A percentile compares a stretch with the other conserved stretches of the same genome.
Evolutionary conservation across 2,113 vertebrate species (phyloP).

Genomic region (Gopherus evgoodei): DNA sequence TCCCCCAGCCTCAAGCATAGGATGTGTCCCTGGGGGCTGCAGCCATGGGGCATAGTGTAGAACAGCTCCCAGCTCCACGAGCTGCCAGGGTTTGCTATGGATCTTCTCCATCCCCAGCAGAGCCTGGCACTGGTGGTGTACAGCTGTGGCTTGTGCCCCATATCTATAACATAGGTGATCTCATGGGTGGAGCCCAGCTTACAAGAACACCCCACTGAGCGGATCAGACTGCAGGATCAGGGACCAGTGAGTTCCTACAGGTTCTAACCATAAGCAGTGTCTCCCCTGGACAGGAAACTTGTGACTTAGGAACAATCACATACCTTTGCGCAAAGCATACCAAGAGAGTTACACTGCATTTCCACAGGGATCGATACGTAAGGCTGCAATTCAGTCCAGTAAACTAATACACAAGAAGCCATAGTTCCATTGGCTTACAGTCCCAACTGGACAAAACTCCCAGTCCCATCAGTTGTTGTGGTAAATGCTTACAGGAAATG

Average conservation of each 20-base stretch:
- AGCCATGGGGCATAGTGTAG: neutral
- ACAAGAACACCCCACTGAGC: neutral
- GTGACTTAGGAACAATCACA: neutral
- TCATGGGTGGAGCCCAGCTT: neutral
- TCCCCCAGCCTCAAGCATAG: neutral
- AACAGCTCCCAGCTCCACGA: neutral
- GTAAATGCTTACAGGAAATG: neutral
- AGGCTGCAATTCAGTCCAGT: neutral
- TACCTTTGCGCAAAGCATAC: accelerated
- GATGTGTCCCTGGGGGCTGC: neutral
- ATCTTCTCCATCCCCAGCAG: neutral
- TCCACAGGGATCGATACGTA: neutral
- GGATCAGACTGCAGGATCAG: neutral
- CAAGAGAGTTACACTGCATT: accelerated
- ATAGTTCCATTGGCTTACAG: accelerated
- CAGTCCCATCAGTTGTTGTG: neutral
- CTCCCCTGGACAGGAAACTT: neutral
- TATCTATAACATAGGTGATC: neutral
- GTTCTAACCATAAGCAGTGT: no score
- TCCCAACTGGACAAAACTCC: accelerated
- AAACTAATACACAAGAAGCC: neutral
- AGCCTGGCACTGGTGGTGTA: neutral
- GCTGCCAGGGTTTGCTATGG: neutral
- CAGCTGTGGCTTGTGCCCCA: no score
- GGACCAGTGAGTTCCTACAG: neutral